Conservation (phyloP, 1,140 invertebrate genomes). For the Eurosta solidaginis region DNA sequence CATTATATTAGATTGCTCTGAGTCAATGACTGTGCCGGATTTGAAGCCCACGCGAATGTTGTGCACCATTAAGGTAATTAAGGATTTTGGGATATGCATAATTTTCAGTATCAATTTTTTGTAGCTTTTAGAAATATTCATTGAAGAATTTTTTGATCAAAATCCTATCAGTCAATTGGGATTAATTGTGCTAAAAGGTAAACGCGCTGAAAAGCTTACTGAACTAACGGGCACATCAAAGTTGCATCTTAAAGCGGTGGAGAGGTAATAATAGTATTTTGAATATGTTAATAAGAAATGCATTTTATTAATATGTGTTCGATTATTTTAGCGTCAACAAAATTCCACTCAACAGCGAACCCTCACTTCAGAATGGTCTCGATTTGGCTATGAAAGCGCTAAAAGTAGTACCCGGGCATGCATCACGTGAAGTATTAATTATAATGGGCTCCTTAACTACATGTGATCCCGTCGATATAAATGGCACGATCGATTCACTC, state of each 20-base stretch:
- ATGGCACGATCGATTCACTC: conserved; percentile 74
- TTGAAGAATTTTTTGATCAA: conserved; percentile 97
- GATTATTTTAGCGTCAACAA: conserved; percentile 63
- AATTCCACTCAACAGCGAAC: conserved; percentile 77
- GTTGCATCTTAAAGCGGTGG: conserved; percentile 75
- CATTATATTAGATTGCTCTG: conserved; percentile 89
- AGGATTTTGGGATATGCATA: not conserved
- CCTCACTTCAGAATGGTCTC: conserved; percentile 92
- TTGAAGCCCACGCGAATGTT: conserved; percentile 91
- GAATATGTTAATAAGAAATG: not conserved
- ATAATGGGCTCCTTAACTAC: conserved; percentile 93
- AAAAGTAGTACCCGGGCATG: conserved; percentile 89
- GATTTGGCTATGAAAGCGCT: conserved; percentile 85
- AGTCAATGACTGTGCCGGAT: conserved; percentile 92
- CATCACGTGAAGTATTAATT: conserved; percentile 89
- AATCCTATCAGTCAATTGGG: conserved; percentile 98
- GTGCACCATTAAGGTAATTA: conserved; percentile 81
- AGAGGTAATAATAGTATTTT: conserved; percentile 52
- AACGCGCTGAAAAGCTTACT: conserved; percentile 89
- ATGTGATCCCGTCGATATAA: conserved; percentile 94
- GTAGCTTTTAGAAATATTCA: conserved; percentile 88
- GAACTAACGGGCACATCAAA: conserved; percentile 86
- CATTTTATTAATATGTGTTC: not conserved
- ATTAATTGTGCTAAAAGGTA: conserved; percentile 88
- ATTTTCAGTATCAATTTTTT: not conserved